Evolutionary conservation across 2,113 vertebrate genomes (phyloP).

Genomic region (Phaethon lepturus): DNA sequence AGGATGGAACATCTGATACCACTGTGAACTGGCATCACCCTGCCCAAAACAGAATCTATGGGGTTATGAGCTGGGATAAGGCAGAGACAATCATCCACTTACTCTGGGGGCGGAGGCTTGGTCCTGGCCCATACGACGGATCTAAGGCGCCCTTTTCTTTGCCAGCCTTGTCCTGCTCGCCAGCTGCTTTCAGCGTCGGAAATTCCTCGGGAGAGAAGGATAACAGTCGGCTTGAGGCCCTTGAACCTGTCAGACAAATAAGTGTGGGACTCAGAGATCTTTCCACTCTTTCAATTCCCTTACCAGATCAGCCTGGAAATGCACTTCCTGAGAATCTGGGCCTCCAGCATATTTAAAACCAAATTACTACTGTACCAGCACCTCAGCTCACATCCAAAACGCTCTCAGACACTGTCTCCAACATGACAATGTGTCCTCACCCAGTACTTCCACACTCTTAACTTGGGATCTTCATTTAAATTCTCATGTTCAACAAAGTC

Average conservation of each 20-base stretch:
- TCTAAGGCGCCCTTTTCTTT: constrained; percentile 99
- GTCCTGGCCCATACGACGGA: constrained; percentile 99
- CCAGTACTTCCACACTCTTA: background rate
- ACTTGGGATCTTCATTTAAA: background rate
- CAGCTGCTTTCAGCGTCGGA: constrained; percentile 99
- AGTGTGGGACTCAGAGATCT: background rate
- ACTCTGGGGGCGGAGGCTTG: constrained; percentile 99
- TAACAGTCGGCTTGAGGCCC: constrained; percentile 99
- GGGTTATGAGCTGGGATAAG: background rate
- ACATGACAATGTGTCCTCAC: background rate
- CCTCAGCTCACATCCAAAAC: background rate
- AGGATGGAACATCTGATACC: background rate
- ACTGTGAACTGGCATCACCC: background rate
- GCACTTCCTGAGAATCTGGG: background rate
- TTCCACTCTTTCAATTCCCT: background rate
- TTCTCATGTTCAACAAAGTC: background rate
- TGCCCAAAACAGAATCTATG: background rate
- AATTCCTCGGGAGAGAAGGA: constrained; percentile 99
- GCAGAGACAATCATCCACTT: constrained; percentile 47
- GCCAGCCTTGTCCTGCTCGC: constrained; percentile 99
- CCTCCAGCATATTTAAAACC: background rate
- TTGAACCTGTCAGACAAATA: constrained; percentile 87
- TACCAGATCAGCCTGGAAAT: background rate
- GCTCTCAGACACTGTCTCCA: background rate
- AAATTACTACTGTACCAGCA: background rate